These are phyloP conservation scores for Dryadula phaetusa DNA, from an alignment of 2,888 invertebrate genomes.

Conservation along the genomic window DNA sequence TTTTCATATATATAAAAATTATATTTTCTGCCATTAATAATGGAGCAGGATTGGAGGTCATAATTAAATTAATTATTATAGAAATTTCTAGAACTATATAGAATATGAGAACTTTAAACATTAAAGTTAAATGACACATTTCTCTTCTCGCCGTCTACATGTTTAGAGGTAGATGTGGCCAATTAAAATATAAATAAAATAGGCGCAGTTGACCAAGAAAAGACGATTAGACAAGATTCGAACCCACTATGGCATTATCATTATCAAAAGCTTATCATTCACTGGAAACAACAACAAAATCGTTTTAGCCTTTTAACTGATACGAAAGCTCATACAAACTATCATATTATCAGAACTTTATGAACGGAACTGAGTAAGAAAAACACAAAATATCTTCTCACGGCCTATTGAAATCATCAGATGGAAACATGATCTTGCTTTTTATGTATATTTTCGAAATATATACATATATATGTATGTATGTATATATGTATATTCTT, in stretches of 20 bases:
- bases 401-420: conserved; percentile 38
- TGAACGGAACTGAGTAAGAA: conserved; percentile 12
- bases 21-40: no score
- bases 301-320: not conserved
- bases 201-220: no score
- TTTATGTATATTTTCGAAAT: conserved; percentile 33
- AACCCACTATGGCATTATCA: not conserved
- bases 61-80: no score
- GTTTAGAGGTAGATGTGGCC: no score
- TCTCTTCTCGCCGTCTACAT: no score
- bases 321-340: conserved; percentile 1
- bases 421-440: conserved; percentile 41
- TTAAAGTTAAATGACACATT: no score
- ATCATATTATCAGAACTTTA: conserved; percentile 13
- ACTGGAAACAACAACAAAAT: not conserved
- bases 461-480: conserved; percentile 48
- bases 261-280: conserved; percentile 3
- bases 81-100: no score
- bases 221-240: no score
- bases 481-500: conserved; percentile 46
- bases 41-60: no score
- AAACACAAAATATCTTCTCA: conserved; percentile 36
- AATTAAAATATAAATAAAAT: no score
- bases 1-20: no score
- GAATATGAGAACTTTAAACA: no score